Conservation (phyloP, 2,888 invertebrate species). For the Trichogramma evanescens region DNA sequence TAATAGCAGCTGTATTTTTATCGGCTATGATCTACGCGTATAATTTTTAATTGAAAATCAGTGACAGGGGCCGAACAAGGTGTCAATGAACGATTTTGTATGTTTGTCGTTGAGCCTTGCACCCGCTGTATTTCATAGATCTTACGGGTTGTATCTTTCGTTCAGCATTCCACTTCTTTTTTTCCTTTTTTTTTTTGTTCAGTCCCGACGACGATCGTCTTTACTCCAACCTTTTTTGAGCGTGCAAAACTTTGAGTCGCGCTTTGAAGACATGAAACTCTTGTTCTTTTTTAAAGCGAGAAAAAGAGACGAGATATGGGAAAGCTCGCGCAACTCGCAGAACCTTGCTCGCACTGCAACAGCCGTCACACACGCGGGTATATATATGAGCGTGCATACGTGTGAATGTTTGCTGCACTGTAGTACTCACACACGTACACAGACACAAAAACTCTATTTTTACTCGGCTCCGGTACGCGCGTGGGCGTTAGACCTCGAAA, state of each 20-base stretch:
- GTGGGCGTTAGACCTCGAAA: neutral
- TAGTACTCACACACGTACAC: neutral
- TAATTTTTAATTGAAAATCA: no score
- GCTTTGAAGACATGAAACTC: slow-evolving; percentile 16
- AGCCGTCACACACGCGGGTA: neutral
- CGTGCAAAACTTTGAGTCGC: slow-evolving; percentile 19
- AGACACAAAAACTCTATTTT: neutral
- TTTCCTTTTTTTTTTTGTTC: neutral
- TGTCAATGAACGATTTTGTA: no score
- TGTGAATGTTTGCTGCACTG: neutral
- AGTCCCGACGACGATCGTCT: neutral
- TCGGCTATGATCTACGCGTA: no score
- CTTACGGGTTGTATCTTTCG: slow-evolving; percentile 9
- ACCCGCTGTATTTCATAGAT: no score
- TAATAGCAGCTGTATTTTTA: no score
- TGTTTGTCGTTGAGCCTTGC: no score
- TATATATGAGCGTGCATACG: neutral
- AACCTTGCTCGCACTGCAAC: no score
- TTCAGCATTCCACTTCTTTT: neutral
- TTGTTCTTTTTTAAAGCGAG: slow-evolving; percentile 5
- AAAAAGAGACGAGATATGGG: slow-evolving; percentile 2
- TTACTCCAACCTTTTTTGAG: slow-evolving; percentile 16
- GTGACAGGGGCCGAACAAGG: no score
- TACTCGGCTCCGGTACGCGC: neutral
- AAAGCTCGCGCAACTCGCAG: no score